Base-by-base conservation (phyloP, 2,888 invertebrate genomes). In the Prenolepis imparis region DNA sequence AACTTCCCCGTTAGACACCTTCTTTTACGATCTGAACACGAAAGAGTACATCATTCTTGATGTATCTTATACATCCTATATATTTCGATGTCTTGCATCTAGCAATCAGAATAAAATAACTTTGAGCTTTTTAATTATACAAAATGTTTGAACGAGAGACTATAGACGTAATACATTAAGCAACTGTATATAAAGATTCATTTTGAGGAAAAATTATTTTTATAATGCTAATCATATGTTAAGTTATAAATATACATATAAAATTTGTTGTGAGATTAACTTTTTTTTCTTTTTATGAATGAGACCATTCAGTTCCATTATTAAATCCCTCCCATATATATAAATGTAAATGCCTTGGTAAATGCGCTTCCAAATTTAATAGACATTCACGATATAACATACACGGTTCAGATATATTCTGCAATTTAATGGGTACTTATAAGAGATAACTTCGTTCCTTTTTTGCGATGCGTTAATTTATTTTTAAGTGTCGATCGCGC, bases 1-100 rank as follows among this genome's bases (percentile, higher is more conserved):
- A 59, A 70, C 41, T 44, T 78, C 57, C 57, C 78, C 44, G 55
- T 57, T 44, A 32, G 68, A 61, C 48, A 48, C 11, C 78, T 78
- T 39, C 44, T 78, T 59, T n/a, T 59, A 36, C 15, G 36, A 59
- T 70, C 36, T 21, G 70, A 48, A 70, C 44, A 21, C 3, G n/a
- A n/a, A 48, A n/a, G 18, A 55, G 39, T 18, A 21, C n/a, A 77
- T 12, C 11, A 36, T 36, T 32, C 15, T 24, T 28, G 36, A 21
- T 6, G 32, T 24, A 28, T 21, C 32, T 44, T 67, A 28, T 68
- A 24, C 12, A 75, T 44, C 24, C 28, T 11, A 48, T 32, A n/a
- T 8, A 1, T 52, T n/a, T n/a, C n/a, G 5, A 52, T 12, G 39
- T 67, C 28, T 59, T 18, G 21, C 18, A 32, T 59, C 11, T 12